Conservation (phyloP, 1,140 invertebrate species). For the Lasioglossum baleicum region DNA sequence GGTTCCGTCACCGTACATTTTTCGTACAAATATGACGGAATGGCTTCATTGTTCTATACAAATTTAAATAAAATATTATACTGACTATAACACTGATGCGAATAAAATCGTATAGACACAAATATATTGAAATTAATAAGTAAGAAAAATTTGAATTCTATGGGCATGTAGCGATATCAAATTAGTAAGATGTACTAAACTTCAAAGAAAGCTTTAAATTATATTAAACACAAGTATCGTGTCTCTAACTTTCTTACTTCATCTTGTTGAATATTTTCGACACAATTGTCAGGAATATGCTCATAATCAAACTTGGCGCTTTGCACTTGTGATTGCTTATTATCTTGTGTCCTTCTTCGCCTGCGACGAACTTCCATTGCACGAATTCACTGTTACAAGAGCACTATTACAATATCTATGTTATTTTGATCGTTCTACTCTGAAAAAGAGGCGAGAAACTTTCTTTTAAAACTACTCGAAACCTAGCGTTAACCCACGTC, state of each 20-base stretch:
- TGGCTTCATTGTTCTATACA: conserved; percentile 27
- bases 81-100: neutral
- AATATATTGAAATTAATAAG: neutral
- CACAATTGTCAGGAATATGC: conserved; percentile 27
- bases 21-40: neutral
- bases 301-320: conserved; percentile 58
- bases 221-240: neutral
- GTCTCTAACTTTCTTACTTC: conserved; percentile 15
- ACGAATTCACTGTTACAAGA: neutral
- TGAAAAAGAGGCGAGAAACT: neutral
- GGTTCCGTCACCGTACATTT: neutral
- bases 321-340: conserved; percentile 29
- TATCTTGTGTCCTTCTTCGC: conserved; percentile 58
- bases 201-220: neutral
- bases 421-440: neutral
- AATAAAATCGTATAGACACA: neutral
- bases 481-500: conserved; percentile 13
- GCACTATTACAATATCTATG: neutral
- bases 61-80: neutral
- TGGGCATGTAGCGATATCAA: neutral
- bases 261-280: conserved; percentile 35
- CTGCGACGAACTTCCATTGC: conserved; percentile 73
- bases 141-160: neutral
- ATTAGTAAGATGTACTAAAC: conserved; percentile 2
- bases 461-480: neutral